Percentiles rank a stretch among this genome's conserved stretches.
These are phyloP conservation scores for Callopanchax toddi DNA, from an alignment of 2,113 vertebrate genomes.

Conservation along the genomic window DNA sequence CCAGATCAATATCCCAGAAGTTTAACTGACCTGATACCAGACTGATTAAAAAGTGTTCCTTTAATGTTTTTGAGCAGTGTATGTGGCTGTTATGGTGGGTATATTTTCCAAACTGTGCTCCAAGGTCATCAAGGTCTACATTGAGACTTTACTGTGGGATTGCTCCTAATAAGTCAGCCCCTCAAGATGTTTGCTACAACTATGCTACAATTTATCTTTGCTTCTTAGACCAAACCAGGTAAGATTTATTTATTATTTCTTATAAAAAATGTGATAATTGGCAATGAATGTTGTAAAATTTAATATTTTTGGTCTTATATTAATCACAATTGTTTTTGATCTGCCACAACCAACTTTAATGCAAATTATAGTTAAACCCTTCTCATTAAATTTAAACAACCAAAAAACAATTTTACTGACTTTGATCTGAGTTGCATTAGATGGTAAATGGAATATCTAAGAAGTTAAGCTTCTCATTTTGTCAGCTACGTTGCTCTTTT, in stretches of 20 bases:
- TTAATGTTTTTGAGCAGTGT: no score
- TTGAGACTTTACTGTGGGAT: constrained; percentile 19
- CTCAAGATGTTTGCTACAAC: constrained; percentile 38
- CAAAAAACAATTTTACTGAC: background rate
- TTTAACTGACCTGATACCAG: no score
- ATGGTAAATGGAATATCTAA: no score
- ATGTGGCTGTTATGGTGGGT: background rate
- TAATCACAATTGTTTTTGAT: background rate
- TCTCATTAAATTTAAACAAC: background rate
- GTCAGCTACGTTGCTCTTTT: background rate
- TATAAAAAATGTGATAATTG: background rate
- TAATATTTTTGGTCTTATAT: no score
- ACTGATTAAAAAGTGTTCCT: no score
- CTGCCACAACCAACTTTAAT: background rate
- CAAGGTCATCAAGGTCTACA: constrained; percentile 35
- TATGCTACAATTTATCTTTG: constrained; percentile 1
- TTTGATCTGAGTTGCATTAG: background rate
- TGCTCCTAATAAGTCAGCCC: background rate
- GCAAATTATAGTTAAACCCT: constrained; percentile 2
- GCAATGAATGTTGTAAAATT: no score
- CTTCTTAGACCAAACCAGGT: constrained; percentile 46
- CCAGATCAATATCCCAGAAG: no score
- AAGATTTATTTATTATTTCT: constrained; percentile 30
- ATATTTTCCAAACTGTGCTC: constrained; percentile 3
- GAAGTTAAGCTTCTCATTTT: background rate